Conservation (phyloP, 35 echinoderm and acorn worm genomes). For the Acanthaster planci region DNA sequence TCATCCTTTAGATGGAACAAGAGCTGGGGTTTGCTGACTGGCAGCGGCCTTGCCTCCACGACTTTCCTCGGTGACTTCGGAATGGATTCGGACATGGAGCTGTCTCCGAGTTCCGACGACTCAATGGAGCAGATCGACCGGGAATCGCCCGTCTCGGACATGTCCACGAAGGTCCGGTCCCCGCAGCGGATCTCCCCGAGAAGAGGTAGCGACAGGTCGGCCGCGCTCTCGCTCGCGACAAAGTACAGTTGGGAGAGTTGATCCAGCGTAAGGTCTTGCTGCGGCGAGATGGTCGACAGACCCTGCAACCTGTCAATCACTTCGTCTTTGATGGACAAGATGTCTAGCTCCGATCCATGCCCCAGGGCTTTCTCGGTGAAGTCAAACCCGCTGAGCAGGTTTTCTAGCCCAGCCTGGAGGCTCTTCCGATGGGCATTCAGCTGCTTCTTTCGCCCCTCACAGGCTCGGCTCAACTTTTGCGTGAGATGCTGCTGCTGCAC, state of each 20-base stretch:
- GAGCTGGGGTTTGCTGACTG: constrained; percentile 72
- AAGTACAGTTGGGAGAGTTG: constrained; percentile 94
- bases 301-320: constrained; percentile 92
- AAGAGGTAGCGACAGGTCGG: constrained; percentile 44
- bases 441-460: constrained; percentile 80
- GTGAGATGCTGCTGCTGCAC: constrained; percentile 83
- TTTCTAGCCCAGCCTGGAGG: constrained; percentile 88
- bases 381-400: constrained; percentile 92
- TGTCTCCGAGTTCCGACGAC: constrained; percentile 81
- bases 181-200: constrained; percentile 95
- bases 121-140: constrained; percentile 86
- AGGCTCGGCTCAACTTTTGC: constrained; percentile 65
- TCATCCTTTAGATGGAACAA: constrained; percentile 92
- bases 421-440: constrained; percentile 82
- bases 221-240: constrained; percentile 64
- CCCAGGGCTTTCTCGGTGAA: constrained; percentile 98
- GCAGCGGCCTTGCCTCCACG: constrained; percentile 25
- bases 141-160: constrained; percentile 81
- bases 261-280: constrained; percentile 92
- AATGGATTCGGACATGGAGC: constrained; percentile 59
- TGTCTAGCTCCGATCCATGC: constrained; percentile 93
- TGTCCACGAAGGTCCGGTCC: constrained; percentile 59
- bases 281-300: constrained; percentile 78
- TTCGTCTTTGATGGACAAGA: constrained; percentile 98
- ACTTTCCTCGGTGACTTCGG: constrained; percentile 65